Percentiles rank a stretch among this genome's conserved stretches.
phyloP scores from a whole-genome alignment of 2,113 vertebrate genomes.

The Lepus europaeus region DNA sequence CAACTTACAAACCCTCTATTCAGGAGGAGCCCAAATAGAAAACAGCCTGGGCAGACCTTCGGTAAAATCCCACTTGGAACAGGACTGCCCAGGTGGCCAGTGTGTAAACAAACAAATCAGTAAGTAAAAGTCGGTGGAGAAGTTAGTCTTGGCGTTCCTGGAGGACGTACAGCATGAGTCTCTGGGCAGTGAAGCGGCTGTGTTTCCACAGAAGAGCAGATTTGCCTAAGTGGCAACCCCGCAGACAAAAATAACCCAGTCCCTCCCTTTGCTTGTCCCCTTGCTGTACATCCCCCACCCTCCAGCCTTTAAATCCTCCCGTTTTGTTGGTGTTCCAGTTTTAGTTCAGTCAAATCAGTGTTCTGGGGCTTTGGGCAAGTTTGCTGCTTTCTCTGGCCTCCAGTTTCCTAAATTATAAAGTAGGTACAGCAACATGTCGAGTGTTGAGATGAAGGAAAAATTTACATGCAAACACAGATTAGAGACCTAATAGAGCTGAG shows the following conservation, averaged over 20 bases:
- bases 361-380: constrained; percentile 38
- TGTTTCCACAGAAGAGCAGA: constrained; percentile 41
- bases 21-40: constrained; percentile 62
- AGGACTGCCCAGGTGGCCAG: not conserved
- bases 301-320: not conserved
- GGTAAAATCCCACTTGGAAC: constrained; percentile 21
- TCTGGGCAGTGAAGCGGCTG: not conserved
- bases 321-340: constrained; percentile 24
- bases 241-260: constrained; percentile 63
- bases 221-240: constrained; percentile 78
- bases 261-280: not conserved
- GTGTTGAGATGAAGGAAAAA: constrained; percentile 31
- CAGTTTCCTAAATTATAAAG: constrained; percentile 38
- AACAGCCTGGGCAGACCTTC: not conserved
- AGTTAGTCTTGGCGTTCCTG: not conserved
- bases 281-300: no score
- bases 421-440: not conserved
- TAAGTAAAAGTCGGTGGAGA: not conserved
- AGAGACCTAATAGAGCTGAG: not conserved
- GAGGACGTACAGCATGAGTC: constrained; percentile 28
- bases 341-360: constrained; percentile 4
- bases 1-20: constrained; percentile 69
- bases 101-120: constrained; percentile 58
- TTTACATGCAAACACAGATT: not conserved
- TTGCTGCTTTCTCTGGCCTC: constrained; percentile 33